Percentiles rank a stretch among this genome's conserved stretches.
phyloP scores from a whole-genome alignment of 1,140 invertebrate genomes.

The Drosophila ohnishii region DNA sequence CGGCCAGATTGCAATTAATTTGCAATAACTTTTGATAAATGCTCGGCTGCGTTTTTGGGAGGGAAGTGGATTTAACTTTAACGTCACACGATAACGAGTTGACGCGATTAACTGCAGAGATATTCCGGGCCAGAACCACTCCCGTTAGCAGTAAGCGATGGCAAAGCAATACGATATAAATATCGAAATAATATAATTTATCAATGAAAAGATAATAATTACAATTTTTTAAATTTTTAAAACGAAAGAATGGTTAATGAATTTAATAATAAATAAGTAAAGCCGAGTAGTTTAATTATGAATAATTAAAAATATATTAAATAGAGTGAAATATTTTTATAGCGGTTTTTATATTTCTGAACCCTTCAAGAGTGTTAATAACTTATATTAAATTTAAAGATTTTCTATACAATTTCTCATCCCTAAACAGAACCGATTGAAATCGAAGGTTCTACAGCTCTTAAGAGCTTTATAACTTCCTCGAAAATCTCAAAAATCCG shows the following conservation, averaged over 20 bases:
- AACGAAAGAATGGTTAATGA: too few species aligned
- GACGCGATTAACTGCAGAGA: slow-evolving; percentile 73
- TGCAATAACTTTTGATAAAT: slow-evolving; percentile 82
- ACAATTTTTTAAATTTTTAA: too few species aligned
- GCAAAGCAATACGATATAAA: background rate
- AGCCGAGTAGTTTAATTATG: too few species aligned
- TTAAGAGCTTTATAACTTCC: slow-evolving; percentile 35
- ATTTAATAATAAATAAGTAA: too few species aligned
- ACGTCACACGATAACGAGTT: slow-evolving; percentile 71
- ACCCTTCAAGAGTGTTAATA: too few species aligned
- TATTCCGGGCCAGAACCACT: slow-evolving; percentile 39
- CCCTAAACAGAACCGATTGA: background rate
- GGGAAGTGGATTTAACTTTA: slow-evolving; percentile 67
- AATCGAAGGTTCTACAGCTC: slow-evolving; percentile 30
- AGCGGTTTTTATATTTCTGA: too few species aligned
- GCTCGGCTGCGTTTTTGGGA: slow-evolving; percentile 39
- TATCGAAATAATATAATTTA: background rate
- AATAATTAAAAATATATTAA: too few species aligned
- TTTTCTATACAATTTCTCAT: background rate
- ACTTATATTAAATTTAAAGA: too few species aligned
- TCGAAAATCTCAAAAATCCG: slow-evolving; percentile 43
- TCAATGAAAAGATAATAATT: too few species aligned
- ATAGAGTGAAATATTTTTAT: too few species aligned
- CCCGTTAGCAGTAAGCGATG: slow-evolving; percentile 44
- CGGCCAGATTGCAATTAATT: slow-evolving; percentile 77